Conservation (phyloP, 2,113 vertebrate species). For the Oreamnos americanus region DNA sequence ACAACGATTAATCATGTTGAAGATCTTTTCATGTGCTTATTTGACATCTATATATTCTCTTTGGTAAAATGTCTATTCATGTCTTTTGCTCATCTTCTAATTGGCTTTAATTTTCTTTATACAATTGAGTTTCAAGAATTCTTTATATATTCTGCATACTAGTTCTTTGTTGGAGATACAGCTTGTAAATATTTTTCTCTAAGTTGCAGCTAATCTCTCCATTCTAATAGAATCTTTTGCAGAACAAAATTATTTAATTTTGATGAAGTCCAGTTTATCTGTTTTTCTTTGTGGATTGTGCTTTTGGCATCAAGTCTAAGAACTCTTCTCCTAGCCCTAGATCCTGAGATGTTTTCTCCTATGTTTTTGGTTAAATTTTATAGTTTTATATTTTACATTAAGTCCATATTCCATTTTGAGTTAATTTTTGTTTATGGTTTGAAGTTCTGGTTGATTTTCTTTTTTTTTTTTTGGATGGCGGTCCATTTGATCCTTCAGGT, state of each 20-base stretch:
- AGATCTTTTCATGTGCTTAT: neutral
- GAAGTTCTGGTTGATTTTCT: neutral
- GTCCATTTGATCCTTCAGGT: neutral
- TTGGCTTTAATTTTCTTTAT: neutral
- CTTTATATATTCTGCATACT: neutral
- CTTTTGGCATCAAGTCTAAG: neutral
- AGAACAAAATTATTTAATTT: neutral
- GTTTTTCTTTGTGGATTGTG: neutral
- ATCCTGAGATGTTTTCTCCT: neutral
- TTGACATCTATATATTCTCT: neutral
- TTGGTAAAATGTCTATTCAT: neutral
- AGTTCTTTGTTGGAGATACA: neutral
- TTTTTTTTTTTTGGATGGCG: neutral
- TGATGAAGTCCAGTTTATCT: neutral
- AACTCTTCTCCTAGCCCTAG: neutral
- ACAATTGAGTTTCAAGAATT: slow-evolving; percentile 33
- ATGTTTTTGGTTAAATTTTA: slow-evolving; percentile 4
- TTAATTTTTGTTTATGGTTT: neutral
- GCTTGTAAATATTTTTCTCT: slow-evolving; percentile 15
- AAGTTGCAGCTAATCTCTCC: neutral
- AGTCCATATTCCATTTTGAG: neutral
- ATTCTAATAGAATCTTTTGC: neutral
- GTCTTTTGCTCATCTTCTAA: slow-evolving; percentile 21
- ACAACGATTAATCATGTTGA: neutral
- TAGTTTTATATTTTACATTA: neutral